Percentiles rank a stretch among this genome's conserved stretches.
Evolutionary conservation across 1,140 invertebrate genomes (phyloP).

Genomic region (Aphidius gifuensis): DNA sequence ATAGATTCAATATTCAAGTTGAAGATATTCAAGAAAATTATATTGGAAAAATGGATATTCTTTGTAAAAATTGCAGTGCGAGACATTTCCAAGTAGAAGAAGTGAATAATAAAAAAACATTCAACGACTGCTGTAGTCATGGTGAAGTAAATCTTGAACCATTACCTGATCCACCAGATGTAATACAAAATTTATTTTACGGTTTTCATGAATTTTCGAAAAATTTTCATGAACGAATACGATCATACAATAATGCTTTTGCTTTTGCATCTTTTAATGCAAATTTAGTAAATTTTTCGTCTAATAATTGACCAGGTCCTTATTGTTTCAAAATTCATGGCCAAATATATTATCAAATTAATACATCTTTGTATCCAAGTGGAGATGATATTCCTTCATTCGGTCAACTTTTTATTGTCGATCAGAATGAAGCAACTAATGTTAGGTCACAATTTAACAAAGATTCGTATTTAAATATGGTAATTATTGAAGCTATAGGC

Average conservation of each 20-base stretch:
- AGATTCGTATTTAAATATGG: neutral
- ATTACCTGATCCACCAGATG: neutral
- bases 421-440: slow-evolving; percentile 15
- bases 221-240: neutral
- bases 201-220: neutral
- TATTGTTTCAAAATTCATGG: slow-evolving; percentile 5
- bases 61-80: neutral
- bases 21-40: neutral
- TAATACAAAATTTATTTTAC: neutral
- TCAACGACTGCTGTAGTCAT: neutral
- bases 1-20: neutral
- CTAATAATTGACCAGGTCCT: neutral
- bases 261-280: slow-evolving; percentile 2
- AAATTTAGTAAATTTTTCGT: neutral
- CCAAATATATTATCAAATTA: slow-evolving; percentile 8
- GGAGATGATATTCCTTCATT: slow-evolving; percentile 11
- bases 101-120: neutral
- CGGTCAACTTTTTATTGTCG: slow-evolving; percentile 23
- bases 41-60: neutral
- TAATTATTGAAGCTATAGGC: slow-evolving; percentile 11
- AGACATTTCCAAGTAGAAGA: slow-evolving; percentile 1
- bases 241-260: neutral
- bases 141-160: neutral
- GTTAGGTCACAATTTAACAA: neutral
- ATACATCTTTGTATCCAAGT: slow-evolving; percentile 11